A percentile compares a stretch with the other conserved stretches of the same genome.
Evolutionary conservation across 2,888 invertebrate genomes (phyloP).

Genomic region (Hoplodrina ambigua): DNA sequence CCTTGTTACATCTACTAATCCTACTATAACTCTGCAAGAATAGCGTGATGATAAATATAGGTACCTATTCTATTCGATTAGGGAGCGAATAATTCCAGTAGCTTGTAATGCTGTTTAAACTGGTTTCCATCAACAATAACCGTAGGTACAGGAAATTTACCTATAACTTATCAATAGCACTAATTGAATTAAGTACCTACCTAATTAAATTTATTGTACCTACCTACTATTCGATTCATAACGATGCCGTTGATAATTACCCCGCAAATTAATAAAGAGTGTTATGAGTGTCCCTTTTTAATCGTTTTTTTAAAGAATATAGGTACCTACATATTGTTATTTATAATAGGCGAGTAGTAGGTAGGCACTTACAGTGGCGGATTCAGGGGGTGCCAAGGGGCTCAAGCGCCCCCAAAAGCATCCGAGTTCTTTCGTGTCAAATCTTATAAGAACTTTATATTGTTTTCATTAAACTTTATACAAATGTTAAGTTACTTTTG

Average conservation of each 20-base stretch:
- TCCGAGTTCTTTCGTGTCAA: too few species aligned
- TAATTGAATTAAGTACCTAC: neutral
- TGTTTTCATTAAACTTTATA: too few species aligned
- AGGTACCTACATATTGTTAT: neutral
- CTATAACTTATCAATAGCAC: neutral
- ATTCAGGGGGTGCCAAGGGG: too few species aligned
- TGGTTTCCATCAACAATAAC: neutral
- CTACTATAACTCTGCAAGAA: too few species aligned
- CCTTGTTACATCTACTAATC: too few species aligned
- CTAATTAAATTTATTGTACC: neutral
- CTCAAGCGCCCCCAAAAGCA: too few species aligned
- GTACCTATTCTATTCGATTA: too few species aligned
- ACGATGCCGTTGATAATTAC: neutral
- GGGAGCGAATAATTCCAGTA: too few species aligned
- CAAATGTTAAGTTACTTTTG: too few species aligned
- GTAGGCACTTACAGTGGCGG: too few species aligned
- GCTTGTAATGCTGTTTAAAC: neutral
- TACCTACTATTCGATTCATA: conserved; percentile 4
- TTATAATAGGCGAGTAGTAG: neutral
- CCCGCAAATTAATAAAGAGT: neutral
- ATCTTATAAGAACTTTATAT: too few species aligned
- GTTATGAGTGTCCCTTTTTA: neutral
- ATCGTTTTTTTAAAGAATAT: too few species aligned
- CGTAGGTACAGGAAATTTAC: neutral
- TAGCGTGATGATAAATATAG: neutral